These are phyloP conservation scores for Anoplopoma fimbria DNA, from an alignment of 2,113 vertebrate species.

Conservation along the genomic window DNA sequence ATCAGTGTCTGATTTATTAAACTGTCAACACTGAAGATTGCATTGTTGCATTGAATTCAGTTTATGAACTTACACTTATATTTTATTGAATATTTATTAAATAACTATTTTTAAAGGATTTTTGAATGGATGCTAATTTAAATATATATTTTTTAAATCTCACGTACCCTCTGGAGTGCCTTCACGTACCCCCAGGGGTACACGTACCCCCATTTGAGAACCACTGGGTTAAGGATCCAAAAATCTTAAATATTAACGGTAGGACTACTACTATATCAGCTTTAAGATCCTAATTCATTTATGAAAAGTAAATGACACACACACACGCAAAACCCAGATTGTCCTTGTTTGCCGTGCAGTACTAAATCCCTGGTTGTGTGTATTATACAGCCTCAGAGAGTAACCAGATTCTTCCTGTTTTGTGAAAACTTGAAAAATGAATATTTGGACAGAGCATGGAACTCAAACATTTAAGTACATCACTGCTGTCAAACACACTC, in stretches of 20 bases:
- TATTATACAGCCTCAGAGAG: background rate
- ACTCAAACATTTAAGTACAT: conserved; percentile 22
- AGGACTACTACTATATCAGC: background rate
- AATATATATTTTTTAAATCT: too few species aligned
- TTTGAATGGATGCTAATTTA: too few species aligned
- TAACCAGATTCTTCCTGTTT: background rate
- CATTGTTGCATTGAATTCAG: too few species aligned
- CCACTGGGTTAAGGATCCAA: background rate
- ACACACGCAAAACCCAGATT: background rate
- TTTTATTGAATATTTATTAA: too few species aligned
- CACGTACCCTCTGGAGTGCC: too few species aligned
- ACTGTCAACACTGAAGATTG: too few species aligned
- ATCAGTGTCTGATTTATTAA: too few species aligned
- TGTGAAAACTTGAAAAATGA: conserved; percentile 28
- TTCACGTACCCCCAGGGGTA: too few species aligned
- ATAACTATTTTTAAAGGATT: too few species aligned
- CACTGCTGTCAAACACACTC: conserved; percentile 47
- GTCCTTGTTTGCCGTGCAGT: background rate
- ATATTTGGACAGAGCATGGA: conserved; percentile 32
- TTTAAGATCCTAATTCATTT: background rate
- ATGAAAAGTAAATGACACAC: background rate
- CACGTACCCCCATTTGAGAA: too few species aligned
- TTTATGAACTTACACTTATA: too few species aligned
- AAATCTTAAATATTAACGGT: conserved; percentile 9
- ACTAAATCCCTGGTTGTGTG: background rate